phyloP scores from a whole-genome alignment of 2,797 vertebrate species.

The Orientallactaga sibirica region DNA sequence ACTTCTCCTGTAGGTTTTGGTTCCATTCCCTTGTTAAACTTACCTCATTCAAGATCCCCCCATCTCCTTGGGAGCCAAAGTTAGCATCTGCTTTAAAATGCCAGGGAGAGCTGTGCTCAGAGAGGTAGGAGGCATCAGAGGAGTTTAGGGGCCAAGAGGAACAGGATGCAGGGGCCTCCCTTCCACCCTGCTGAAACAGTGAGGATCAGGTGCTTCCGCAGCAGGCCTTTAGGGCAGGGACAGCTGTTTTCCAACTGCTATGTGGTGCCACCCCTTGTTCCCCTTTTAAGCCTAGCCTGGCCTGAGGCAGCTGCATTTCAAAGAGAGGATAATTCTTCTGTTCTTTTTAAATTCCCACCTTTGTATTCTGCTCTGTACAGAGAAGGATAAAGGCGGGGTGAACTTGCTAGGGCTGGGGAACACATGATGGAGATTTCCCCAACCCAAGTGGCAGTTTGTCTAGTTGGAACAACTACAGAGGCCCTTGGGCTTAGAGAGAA shows the following conservation, averaged over 20 bases:
- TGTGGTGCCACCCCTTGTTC: background rate
- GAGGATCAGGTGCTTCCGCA: background rate
- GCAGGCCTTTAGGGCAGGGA: background rate
- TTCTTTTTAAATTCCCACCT: background rate
- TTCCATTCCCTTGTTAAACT: background rate
- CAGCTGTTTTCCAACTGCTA: background rate
- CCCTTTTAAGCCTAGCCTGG: background rate
- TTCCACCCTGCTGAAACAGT: background rate
- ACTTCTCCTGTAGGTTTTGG: background rate
- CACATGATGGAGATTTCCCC: background rate
- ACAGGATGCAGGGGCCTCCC: conserved; percentile 30
- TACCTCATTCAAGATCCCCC: background rate
- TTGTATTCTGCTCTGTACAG: background rate
- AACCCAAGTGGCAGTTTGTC: background rate
- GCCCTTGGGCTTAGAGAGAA: background rate
- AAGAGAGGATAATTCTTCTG: background rate
- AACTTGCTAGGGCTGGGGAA: background rate
- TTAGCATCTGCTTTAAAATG: background rate
- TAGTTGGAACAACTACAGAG: background rate
- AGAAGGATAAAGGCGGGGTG: background rate
- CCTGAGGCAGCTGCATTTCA: conserved; percentile 42
- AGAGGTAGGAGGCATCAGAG: background rate
- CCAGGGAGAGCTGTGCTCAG: background rate
- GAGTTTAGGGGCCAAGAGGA: background rate
- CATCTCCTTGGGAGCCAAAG: background rate